phyloP scores from a whole-genome alignment of 1,140 invertebrate genomes.

The Hypothenemus hampei region DNA sequence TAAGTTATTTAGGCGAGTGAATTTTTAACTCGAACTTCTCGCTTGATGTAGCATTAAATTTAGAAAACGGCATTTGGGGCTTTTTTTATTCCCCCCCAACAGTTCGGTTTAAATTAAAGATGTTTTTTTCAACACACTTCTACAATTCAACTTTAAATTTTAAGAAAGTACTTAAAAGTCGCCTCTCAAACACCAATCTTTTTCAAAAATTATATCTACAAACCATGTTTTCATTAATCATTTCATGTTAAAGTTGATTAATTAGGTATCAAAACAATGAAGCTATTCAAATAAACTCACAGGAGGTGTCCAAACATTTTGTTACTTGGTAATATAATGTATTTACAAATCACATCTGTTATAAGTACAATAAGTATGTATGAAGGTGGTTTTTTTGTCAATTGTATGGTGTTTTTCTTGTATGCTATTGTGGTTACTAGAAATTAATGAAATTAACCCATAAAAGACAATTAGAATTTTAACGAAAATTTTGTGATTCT shows the following conservation, averaged over 20 bases:
- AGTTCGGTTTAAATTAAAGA: slow-evolving; percentile 16
- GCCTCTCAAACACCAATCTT: no score
- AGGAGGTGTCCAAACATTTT: slow-evolving; percentile 19
- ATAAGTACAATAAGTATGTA: no score
- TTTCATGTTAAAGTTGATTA: background rate
- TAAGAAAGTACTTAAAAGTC: no score
- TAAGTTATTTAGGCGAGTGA: slow-evolving; percentile 31
- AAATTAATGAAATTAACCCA: no score
- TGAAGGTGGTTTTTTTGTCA: no score
- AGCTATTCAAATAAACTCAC: slow-evolving; percentile 1
- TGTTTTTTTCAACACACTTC: slow-evolving; percentile 11
- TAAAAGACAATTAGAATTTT: slow-evolving; percentile 12
- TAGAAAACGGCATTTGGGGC: slow-evolving; percentile 12
- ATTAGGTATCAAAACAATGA: slow-evolving; percentile 10
- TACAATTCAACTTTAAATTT: no score
- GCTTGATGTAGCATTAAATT: slow-evolving; percentile 22
- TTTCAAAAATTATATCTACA: no score
- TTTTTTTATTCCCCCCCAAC: slow-evolving; percentile 11
- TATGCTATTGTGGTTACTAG: no score
- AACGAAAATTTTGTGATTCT: slow-evolving; percentile 19
- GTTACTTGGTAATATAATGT: slow-evolving; percentile 13
- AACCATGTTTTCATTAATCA: slow-evolving; percentile 1
- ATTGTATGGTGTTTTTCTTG: no score
- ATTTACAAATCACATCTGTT: slow-evolving; percentile 20
- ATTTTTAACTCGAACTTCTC: slow-evolving; percentile 18